Base-by-base conservation (phyloP, 2,113 vertebrate species). In the Lepidothrix coronata region DNA sequence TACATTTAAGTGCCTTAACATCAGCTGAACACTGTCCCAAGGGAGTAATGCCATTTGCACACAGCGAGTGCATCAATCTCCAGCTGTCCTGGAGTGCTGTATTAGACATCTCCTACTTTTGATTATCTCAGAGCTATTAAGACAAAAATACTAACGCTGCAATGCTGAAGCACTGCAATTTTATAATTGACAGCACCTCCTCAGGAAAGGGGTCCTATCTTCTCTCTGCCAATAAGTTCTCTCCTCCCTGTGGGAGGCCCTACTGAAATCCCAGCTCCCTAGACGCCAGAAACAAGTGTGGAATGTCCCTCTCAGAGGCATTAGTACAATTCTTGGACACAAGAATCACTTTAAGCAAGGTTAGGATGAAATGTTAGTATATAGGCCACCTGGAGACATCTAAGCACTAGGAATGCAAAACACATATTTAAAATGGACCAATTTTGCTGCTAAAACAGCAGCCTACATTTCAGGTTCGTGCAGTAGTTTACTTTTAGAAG, bases 381-480 rank as follows among this genome's bases (percentile, higher is more conserved):
- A 59, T 2, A 68, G 72, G 66, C 72, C 31, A 94, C 68, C 77
- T 62, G 80, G 57, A 94, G 49, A 95, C 58, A 77, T 30, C 61
- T 30, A 51, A 85, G 48, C 37, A 61, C 65, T 37, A 82, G 68
- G 61, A 92, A 91, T 88, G 95, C 92, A 93, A 96, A 96, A 68
- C 62, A 54, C 37, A 33, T 76, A 89, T 49, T 82, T 93, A 91
- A 89, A 93, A 84, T 58, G 76, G 79, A 85, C 83, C 4, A 23
- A 87, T 89, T 86, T 79, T 82, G 80, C 91, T 93, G 73, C 86
- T 95, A 92, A 76, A 95, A 67, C 70, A 92, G 73, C 86, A 93
- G 94, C 91, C 93, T 87, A 96, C 93, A 70, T 93, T 96, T 96
- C 96, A 96, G 93, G 96, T 97, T 96, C 39, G 88, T 91, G 91